Conservation (phyloP, 30 jellyfish, hydroid and myxozoan genomes). For the Hydractinia echinata region DNA sequence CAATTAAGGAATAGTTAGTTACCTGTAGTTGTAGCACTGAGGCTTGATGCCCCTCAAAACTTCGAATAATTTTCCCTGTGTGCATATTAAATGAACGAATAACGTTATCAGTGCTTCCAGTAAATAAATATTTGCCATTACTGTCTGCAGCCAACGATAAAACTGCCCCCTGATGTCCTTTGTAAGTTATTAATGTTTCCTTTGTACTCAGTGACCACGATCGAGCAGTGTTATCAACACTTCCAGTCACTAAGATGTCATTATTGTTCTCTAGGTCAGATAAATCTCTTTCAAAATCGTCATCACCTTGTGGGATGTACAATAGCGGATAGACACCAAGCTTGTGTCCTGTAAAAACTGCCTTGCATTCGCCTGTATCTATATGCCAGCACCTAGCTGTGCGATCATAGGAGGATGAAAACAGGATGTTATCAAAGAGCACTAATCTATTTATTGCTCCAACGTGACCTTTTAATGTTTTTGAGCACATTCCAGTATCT, state of each 20-base stretch:
- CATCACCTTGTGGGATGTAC: conserved; percentile 67
- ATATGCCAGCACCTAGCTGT: conserved; percentile 82
- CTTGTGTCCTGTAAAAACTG: conserved; percentile 75
- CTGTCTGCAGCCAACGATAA: conserved; percentile 77
- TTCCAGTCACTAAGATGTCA: conserved; percentile 74
- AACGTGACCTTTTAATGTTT: conserved; percentile 87
- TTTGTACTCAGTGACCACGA: conserved; percentile 83
- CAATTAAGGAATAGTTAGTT: background rate
- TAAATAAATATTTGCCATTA: conserved; percentile 61
- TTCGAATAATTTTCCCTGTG: conserved; percentile 70
- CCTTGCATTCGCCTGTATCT: conserved; percentile 77
- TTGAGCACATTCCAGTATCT: conserved; percentile 88
- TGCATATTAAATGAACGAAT: conserved; percentile 69
- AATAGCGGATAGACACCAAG: conserved; percentile 75
- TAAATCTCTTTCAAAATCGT: conserved; percentile 56
- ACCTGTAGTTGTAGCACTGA: conserved; percentile 87
- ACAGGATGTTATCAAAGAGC: conserved; percentile 53
- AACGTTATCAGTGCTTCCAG: conserved; percentile 87
- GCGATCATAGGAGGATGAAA: conserved; percentile 88
- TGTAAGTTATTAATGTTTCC: conserved; percentile 65
- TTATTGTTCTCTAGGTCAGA: conserved; percentile 82
- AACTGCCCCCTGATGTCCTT: conserved; percentile 86
- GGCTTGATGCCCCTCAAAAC: conserved; percentile 75
- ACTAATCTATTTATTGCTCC: conserved; percentile 74
- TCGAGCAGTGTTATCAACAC: conserved; percentile 87